Evolutionary conservation across 2,113 vertebrate genomes (phyloP), one percentile per base, ranked within the genome.

Genomic region (Boulengeromyrus knoepffleri): DNA sequence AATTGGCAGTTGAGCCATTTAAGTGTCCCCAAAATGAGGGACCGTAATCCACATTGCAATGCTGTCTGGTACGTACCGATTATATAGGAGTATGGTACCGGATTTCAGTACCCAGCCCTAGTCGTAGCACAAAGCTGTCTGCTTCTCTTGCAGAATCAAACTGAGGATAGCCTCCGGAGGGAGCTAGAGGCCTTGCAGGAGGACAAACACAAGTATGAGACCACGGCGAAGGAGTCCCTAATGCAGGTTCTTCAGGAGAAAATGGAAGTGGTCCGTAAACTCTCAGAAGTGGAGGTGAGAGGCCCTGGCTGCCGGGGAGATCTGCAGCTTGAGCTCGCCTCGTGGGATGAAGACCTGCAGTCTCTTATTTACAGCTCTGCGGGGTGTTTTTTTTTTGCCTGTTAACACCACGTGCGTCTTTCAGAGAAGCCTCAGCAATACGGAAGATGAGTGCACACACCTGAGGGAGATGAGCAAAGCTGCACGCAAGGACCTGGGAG

Each of bases 201-300:
- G 89, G 98, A 99, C 95, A 99, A 99, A 96, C 97, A 98, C 94
- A 99, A 97, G 94, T 99, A 99, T 47, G 98, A 99, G 95, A 99
- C 97, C 27, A 99, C 97, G 87, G 98, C 98, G 90, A 99, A 99
- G 96, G 98, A 99, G 96, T 98, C 98, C 92, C 96, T 99, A 97
- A 97, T 98, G 96, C 96, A 97, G 95, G 98, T 99, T 93, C 97
- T 99, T 95, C 97, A 99, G 97, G 99, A 99, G 96, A 99, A 99
- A 95, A 99, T 99, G 10, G 99, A 99, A 95, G 99, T 99, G 95
- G 97, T 98, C 94, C 94, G 98, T 92, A 99, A 99, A 96, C 96
- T 99, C 45, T 98, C 98, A 0, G 98, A 99, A 95, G 98, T 99
- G 89, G 99, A 99, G 99, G 98, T 99, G 95, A 92, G 91, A 3